phyloP scores from a whole-genome alignment of 2,888 invertebrate genomes.

The Drymonia ruficornis region DNA sequence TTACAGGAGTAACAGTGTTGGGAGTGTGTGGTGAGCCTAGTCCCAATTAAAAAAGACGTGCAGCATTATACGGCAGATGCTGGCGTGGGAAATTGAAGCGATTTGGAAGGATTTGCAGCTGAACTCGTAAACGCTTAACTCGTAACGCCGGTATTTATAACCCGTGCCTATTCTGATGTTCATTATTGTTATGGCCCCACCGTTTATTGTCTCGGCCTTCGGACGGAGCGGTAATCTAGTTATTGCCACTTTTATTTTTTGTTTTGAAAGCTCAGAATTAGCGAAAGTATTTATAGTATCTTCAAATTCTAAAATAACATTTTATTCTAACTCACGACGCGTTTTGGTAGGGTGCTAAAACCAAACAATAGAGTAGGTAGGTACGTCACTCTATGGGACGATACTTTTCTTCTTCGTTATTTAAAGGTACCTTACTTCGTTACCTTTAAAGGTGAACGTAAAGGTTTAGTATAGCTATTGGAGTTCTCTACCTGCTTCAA shows the following conservation, averaged over 20 bases:
- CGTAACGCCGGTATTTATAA: conserved; percentile 40
- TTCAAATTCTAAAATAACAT: neutral
- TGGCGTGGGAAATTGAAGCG: conserved; percentile 17
- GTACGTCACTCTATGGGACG: too few relatives aligned
- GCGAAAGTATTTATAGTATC: neutral
- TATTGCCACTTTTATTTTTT: conserved; percentile 9
- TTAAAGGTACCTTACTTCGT: too few relatives aligned
- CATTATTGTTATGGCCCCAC: conserved; percentile 41
- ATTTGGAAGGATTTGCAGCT: conserved; percentile 31
- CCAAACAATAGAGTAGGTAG: too few relatives aligned
- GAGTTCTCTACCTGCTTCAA: too few relatives aligned
- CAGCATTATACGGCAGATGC: conserved; percentile 8
- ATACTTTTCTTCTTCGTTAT: too few relatives aligned
- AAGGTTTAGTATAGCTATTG: too few relatives aligned
- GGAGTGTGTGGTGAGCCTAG: too few relatives aligned
- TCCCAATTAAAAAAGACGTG: too few relatives aligned
- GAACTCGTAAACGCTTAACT: conserved; percentile 36
- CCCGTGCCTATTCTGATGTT: conserved; percentile 38
- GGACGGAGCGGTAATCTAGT: conserved; percentile 15
- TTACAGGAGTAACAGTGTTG: too few relatives aligned
- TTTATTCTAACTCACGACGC: neutral
- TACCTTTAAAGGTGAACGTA: too few relatives aligned
- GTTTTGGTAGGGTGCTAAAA: neutral
- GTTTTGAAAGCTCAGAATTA: neutral
- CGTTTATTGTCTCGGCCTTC: conserved; percentile 40